phyloP scores from a whole-genome alignment of 2,888 invertebrate genomes.

The Abrostola tripartita region DNA sequence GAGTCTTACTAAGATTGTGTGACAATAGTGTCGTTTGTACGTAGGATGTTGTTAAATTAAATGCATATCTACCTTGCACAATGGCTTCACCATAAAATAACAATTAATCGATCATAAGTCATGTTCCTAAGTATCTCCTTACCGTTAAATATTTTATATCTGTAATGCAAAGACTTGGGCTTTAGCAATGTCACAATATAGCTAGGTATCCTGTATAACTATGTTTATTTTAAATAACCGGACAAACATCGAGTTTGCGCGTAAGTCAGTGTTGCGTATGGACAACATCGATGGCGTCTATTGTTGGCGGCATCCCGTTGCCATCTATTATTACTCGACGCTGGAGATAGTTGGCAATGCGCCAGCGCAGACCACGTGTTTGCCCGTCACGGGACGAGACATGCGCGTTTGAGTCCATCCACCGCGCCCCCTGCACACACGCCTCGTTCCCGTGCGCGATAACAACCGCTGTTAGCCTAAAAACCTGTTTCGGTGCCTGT shows the following conservation, averaged over 20 bases:
- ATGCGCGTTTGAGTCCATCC: conserved; percentile 67
- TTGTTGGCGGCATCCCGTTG: conserved; percentile 88
- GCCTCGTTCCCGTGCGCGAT: conserved; percentile 57
- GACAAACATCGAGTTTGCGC: conserved; percentile 35
- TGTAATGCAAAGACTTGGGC: conserved; percentile 2
- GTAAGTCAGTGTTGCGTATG: conserved; percentile 59
- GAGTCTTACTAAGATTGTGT: conserved; percentile 32
- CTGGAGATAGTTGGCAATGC: conserved; percentile 86
- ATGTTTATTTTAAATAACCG: conserved; percentile 21
- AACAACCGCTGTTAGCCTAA: conserved; percentile 56
- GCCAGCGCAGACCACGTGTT: conserved; percentile 86
- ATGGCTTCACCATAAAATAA: conserved; percentile 12
- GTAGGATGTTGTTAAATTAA: conserved; percentile 19
- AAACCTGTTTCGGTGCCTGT: conserved; percentile 57
- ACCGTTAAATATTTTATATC: conserved; percentile 12
- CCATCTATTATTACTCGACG: conserved; percentile 88
- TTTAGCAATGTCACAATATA: too few relatives aligned
- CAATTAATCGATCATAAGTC: conserved; percentile 14
- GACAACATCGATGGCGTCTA: conserved; percentile 78
- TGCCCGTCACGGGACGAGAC: conserved; percentile 82
- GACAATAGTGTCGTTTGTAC: not conserved
- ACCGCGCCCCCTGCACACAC: conserved; percentile 62
- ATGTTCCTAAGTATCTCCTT: conserved; percentile 7
- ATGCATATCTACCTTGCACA: conserved; percentile 19
- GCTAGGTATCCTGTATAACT: not conserved